These are phyloP conservation scores for Pteropus alecto DNA, from an alignment of 2,113 vertebrate genomes.

Conservation along the genomic window DNA sequence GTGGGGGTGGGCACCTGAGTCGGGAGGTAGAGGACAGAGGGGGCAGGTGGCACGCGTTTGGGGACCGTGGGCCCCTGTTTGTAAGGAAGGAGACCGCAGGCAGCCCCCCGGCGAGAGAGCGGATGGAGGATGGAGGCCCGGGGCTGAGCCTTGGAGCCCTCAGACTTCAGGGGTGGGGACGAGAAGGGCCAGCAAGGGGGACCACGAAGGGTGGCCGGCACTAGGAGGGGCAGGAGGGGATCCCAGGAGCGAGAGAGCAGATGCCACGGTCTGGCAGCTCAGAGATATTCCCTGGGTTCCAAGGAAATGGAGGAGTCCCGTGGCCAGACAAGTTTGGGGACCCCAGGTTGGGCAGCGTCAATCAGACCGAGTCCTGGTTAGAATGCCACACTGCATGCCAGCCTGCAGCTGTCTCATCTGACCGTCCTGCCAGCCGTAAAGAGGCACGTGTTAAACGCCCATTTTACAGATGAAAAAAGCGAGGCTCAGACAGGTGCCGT, in stretches of 20 bases:
- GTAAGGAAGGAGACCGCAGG: not conserved
- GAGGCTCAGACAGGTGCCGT: not conserved
- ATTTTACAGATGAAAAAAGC: rapidly evolving
- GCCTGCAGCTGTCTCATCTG: not conserved
- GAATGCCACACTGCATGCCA: rapidly evolving
- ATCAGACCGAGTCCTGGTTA: not conserved
- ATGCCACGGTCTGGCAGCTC: no score
- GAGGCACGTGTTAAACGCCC: not conserved
- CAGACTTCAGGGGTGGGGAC: not conserved
- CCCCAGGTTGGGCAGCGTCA: not conserved
- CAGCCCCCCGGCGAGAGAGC: not conserved
- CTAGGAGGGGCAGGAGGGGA: not conserved
- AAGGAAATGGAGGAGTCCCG: rapidly evolving
- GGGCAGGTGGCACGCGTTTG: not conserved
- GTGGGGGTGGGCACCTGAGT: not conserved
- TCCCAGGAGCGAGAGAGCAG: not conserved
- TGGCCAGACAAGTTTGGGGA: not conserved
- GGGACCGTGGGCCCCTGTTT: not conserved
- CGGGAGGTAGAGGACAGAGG: no score
- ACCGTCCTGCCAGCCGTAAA: not conserved
- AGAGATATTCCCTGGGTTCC: not conserved
- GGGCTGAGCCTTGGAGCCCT: not conserved
- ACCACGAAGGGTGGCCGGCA: not conserved
- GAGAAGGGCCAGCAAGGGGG: not conserved
- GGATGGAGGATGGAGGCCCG: not conserved